These are phyloP conservation scores for Ptilodon capucinus DNA, from an alignment of 2,888 invertebrate genomes.

Conservation along the genomic window DNA sequence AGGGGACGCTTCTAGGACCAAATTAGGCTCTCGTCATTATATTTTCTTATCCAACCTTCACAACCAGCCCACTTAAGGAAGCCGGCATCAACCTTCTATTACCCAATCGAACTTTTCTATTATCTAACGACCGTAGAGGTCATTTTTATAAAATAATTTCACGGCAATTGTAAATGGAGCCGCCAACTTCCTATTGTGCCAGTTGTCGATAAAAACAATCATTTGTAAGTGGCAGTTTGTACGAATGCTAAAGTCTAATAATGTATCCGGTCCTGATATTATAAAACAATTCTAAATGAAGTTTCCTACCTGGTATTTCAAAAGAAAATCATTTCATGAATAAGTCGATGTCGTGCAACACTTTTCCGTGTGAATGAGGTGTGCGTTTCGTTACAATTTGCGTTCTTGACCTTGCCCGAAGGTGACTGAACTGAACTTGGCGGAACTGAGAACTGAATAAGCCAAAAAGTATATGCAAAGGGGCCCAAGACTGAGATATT, in stretches of 20 bases:
- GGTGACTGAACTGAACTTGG: not conserved
- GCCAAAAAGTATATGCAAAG: not conserved
- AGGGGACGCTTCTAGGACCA: too few relatives aligned
- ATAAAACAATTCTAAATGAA: not conserved
- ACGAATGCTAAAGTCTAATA: too few relatives aligned
- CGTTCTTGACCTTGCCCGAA: not conserved
- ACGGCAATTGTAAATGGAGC: slow-evolving; percentile 7
- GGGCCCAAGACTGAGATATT: not conserved
- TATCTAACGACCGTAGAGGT: slow-evolving; percentile 22
- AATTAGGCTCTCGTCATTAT: too few relatives aligned
- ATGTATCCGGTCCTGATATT: not conserved
- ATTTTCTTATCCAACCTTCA: not conserved
- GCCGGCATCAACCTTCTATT: slow-evolving; percentile 1
- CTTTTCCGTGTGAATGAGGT: too few relatives aligned
- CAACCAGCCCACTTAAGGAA: slow-evolving; percentile 9
- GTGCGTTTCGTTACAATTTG: not conserved
- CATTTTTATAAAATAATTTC: slow-evolving; percentile 21
- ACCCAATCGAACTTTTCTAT: slow-evolving; percentile 19
- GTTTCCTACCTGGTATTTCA: too few relatives aligned
- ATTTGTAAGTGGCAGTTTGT: not conserved
- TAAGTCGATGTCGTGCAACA: too few relatives aligned
- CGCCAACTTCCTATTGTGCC: slow-evolving; percentile 12
- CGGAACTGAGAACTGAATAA: not conserved
- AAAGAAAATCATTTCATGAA: too few relatives aligned
- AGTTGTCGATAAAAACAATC: not conserved